Conservation (phyloP, 2,113 vertebrate genomes). For the Proterorhinus semilunaris region DNA sequence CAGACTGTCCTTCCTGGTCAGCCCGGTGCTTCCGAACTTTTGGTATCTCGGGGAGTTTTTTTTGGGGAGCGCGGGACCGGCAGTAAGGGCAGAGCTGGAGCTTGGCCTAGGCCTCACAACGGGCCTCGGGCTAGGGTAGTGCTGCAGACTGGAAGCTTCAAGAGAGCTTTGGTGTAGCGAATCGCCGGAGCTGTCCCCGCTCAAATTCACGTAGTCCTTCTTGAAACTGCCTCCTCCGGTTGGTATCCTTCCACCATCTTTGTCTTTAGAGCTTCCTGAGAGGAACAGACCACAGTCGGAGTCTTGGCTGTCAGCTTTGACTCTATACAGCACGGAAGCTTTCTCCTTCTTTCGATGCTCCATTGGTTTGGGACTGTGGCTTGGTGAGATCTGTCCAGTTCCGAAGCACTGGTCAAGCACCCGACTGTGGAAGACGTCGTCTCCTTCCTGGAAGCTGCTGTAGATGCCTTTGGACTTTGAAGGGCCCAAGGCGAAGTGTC, state of each 20-base stretch:
- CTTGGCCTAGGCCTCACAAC: constrained; percentile 60
- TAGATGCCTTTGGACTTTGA: constrained; percentile 83
- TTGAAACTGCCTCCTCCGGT: constrained; percentile 52
- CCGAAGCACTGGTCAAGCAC: constrained; percentile 84
- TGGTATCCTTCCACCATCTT: constrained; percentile 61
- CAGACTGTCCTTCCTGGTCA: constrained; percentile 95
- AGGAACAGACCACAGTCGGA: constrained; percentile 81
- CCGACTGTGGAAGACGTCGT: constrained; percentile 82
- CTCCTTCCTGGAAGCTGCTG: constrained; percentile 88
- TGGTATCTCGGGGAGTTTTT: constrained; percentile 86
- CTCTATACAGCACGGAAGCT: constrained; percentile 70
- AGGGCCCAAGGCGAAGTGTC: constrained; percentile 77
- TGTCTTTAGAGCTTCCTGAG: constrained; percentile 83
- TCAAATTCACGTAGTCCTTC: constrained; percentile 82
- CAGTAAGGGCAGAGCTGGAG: constrained; percentile 68
- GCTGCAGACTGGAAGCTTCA: constrained; percentile 84
- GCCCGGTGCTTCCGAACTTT: constrained; percentile 86
- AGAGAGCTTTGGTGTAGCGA: constrained; percentile 86
- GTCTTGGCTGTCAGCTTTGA: constrained; percentile 82
- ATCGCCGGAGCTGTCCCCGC: constrained; percentile 85
- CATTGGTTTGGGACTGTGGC: constrained; percentile 74
- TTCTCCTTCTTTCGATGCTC: constrained; percentile 80
- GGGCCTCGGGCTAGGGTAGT: constrained; percentile 79
- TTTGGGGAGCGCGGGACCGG: constrained; percentile 76
- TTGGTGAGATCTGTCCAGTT: constrained; percentile 61